Percentiles rank a stretch among this genome's conserved stretches.
These are phyloP conservation scores for Anser brachyrhynchus DNA, from an alignment of 2,113 vertebrate species.

Conservation along the genomic window DNA sequence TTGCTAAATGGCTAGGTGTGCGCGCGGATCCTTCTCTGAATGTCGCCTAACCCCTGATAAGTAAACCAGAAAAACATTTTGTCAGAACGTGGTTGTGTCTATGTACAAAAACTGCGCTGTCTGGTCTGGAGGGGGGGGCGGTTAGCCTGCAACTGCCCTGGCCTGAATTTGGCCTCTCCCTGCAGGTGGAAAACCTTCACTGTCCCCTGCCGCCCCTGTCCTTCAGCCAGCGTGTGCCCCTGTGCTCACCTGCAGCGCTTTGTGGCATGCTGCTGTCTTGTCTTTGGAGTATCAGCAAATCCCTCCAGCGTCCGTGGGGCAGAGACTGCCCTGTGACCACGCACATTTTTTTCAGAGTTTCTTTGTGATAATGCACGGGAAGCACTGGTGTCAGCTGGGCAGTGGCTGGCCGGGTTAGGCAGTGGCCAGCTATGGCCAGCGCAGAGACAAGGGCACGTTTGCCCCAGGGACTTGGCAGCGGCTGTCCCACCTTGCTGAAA, in stretches of 20 bases:
- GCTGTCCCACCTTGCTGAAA: not conserved
- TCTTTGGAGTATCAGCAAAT: not conserved
- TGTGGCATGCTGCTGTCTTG: fast-evolving
- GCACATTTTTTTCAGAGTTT: not conserved
- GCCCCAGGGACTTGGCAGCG: not conserved
- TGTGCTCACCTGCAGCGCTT: not conserved
- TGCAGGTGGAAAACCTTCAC: not conserved
- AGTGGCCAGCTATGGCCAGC: not conserved
- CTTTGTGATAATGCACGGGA: not conserved
- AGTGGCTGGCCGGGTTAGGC: not conserved
- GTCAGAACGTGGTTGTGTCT: not conserved
- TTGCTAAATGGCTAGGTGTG: not conserved
- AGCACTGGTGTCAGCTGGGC: not conserved
- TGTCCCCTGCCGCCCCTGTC: not conserved
- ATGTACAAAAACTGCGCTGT: not conserved
- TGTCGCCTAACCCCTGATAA: not conserved
- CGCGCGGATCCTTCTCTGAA: not conserved
- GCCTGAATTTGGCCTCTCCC: not conserved
- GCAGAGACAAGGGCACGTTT: not conserved
- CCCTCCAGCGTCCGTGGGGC: too few relatives aligned
- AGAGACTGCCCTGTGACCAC: not conserved
- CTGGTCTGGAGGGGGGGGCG: not conserved
- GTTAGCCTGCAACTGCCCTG: not conserved
- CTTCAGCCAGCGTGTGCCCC: not conserved
- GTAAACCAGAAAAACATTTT: not conserved